A percentile compares a stretch with the other conserved stretches of the same genome.
Conservation (phyloP, 2,888 invertebrate genomes). For the Sabellastarte sp. region DNA sequence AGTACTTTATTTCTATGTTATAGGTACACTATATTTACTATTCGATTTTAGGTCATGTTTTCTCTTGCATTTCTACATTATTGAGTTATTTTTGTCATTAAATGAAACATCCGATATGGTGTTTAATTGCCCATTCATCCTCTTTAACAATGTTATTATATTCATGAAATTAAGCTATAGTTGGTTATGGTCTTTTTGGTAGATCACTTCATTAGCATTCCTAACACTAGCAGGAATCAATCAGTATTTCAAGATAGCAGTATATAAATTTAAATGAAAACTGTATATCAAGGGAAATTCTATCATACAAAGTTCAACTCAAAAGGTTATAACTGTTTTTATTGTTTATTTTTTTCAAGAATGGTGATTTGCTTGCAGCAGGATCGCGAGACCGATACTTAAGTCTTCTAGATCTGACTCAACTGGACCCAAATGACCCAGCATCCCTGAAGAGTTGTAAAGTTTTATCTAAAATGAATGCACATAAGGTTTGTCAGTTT, state of each 20-base stretch:
- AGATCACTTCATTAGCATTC: too few relatives aligned
- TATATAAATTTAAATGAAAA: not conserved
- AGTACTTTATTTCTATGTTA: too few relatives aligned
- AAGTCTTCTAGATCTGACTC: conserved; percentile 44
- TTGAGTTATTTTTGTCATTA: too few relatives aligned
- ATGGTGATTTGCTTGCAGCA: conserved; percentile 38
- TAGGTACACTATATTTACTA: too few relatives aligned
- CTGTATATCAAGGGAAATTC: not conserved
- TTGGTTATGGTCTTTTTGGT: too few relatives aligned
- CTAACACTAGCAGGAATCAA: too few relatives aligned
- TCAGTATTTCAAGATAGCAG: not conserved
- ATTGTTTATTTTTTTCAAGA: conserved; percentile 30
- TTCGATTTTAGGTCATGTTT: too few relatives aligned
- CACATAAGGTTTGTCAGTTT: conserved; percentile 45
- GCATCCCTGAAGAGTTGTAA: conserved; percentile 24
- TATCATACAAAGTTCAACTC: not conserved
- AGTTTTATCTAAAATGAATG: conserved; percentile 31
- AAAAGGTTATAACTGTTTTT: not conserved
- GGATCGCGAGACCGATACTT: conserved; percentile 51
- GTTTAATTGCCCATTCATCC: too few relatives aligned
- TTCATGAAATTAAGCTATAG: too few relatives aligned
- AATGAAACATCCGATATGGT: too few relatives aligned
- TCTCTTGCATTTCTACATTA: too few relatives aligned
- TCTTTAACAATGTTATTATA: too few relatives aligned
- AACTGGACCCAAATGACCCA: conserved; percentile 34